These are phyloP conservation scores for Pollenia griseotomentosa DNA, from an alignment of 2,888 invertebrate genomes.

Conservation along the genomic window DNA sequence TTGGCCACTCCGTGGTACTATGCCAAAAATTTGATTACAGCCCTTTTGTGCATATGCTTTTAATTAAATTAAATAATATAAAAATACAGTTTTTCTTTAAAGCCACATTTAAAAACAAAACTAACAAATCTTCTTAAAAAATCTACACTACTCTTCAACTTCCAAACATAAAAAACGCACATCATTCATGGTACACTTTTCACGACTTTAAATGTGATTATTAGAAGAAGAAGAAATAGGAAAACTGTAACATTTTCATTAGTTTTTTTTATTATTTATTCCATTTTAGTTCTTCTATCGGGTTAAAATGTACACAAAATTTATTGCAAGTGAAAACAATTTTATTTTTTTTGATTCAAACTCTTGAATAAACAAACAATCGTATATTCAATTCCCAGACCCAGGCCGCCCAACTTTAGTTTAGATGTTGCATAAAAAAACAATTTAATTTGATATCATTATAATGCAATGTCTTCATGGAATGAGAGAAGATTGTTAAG, in stretches of 20 bases:
- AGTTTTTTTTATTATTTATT: background rate
- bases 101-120: constrained; percentile 17
- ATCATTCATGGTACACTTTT: constrained; percentile 3
- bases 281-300: constrained; percentile 20
- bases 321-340: constrained; percentile 35
- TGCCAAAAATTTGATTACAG: too few relatives aligned
- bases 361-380: constrained; percentile 30
- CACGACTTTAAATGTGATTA: constrained; percentile 27
- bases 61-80: constrained; percentile 45
- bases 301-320: constrained; percentile 51
- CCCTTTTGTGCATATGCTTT: too few relatives aligned
- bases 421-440: constrained; percentile 23
- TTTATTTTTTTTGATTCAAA: constrained; percentile 7
- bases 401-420: background rate
- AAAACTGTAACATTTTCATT: constrained; percentile 38
- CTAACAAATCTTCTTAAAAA: constrained; percentile 9
- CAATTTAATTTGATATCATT: constrained; percentile 40
- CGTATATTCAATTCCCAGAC: background rate
- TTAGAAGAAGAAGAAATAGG: constrained; percentile 12
- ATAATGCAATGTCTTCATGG: background rate
- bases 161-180: constrained; percentile 9
- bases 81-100: constrained; percentile 3
- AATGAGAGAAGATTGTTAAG: background rate
- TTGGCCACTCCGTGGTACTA: too few relatives aligned
- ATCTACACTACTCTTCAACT: background rate